Evolutionary conservation across 1,140 invertebrate genomes (phyloP).

Genomic region (Rhagoletis pomonella): DNA sequence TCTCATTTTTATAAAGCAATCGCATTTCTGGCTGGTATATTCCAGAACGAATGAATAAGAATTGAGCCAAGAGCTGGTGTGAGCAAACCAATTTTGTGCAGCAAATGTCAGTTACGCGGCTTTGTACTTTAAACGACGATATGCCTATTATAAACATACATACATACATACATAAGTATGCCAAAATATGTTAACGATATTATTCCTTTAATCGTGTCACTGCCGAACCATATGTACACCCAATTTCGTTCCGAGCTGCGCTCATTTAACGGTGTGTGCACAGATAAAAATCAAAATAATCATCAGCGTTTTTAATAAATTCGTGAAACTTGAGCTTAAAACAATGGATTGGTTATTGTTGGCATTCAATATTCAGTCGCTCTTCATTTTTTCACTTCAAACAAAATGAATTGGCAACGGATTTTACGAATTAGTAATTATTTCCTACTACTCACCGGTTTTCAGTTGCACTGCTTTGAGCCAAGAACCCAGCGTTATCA

Average conservation of each 20-base stretch:
- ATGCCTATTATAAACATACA: too few relatives aligned
- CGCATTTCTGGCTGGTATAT: too few relatives aligned
- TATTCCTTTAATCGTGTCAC: too few relatives aligned
- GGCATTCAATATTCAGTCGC: neutral
- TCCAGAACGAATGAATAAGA: too few relatives aligned
- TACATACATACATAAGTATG: too few relatives aligned
- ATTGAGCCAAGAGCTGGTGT: too few relatives aligned
- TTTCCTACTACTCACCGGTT: constrained; percentile 63
- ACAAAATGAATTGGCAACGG: constrained; percentile 61
- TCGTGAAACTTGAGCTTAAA: neutral
- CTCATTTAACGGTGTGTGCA: neutral
- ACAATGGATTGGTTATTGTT: neutral
- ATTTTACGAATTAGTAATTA: constrained; percentile 63
- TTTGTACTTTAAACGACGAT: too few relatives aligned
- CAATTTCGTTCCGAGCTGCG: neutral
- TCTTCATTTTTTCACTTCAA: neutral
- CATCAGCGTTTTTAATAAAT: neutral
- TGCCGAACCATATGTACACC: too few relatives aligned
- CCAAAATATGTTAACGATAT: too few relatives aligned
- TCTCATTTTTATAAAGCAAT: too few relatives aligned
- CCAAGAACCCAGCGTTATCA: constrained; percentile 60
- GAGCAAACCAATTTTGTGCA: too few relatives aligned
- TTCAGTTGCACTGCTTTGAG: constrained; percentile 67
- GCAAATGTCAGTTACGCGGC: too few relatives aligned
- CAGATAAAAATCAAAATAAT: neutral